Evolutionary conservation across 1,140 invertebrate species (phyloP).

Genomic region (Melitaea cinxia): DNA sequence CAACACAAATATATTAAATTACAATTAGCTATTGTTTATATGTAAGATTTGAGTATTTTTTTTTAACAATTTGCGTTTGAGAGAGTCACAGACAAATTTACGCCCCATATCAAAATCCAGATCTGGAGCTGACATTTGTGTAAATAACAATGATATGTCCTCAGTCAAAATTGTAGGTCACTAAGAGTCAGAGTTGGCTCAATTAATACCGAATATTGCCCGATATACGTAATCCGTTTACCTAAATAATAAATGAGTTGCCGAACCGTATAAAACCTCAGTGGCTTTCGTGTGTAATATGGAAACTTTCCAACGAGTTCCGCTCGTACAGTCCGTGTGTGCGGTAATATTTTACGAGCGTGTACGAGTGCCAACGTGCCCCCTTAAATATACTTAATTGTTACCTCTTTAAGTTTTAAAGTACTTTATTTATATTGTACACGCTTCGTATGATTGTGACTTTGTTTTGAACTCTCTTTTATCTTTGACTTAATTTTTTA

Average conservation of each 20-base stretch:
- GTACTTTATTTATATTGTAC: too few relatives aligned
- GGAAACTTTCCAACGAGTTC: conserved; percentile 9
- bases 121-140: too few relatives aligned
- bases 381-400: not conserved
- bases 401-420: not conserved
- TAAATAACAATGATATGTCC: too few relatives aligned
- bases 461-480: too few relatives aligned
- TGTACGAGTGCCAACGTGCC: not conserved
- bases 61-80: too few relatives aligned
- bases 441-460: too few relatives aligned
- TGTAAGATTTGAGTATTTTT: too few relatives aligned
- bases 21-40: too few relatives aligned
- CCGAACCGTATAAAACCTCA: conserved; percentile 8
- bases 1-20: too few relatives aligned
- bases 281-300: not conserved
- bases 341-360: conserved; percentile 2
- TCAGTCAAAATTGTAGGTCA: not conserved
- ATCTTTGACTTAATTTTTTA: too few relatives aligned
- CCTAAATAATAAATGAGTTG: conserved; percentile 16
- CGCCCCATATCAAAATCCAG: too few relatives aligned
- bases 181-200: not conserved
- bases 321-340: not conserved
- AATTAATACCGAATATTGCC: conserved; percentile 4
- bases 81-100: too few relatives aligned
- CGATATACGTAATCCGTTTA: conserved; percentile 16